These are phyloP conservation scores for Phenacoccus solenopsis DNA, from an alignment of 1,140 invertebrate species.

Conservation along the genomic window DNA sequence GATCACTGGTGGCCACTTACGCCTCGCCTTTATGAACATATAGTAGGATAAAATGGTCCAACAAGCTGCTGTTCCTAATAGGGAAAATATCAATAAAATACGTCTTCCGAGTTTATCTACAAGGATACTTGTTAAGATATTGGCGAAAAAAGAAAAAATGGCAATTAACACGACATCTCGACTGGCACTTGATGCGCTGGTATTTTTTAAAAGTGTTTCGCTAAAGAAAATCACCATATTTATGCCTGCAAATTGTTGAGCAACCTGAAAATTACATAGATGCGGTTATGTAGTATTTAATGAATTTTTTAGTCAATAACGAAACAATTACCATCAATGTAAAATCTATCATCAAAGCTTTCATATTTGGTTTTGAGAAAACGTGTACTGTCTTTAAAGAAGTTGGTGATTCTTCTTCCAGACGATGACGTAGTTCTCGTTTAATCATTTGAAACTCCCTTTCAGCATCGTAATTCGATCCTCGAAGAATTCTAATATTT, in stretches of 20 bases:
- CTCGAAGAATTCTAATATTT: slow-evolving; percentile 31
- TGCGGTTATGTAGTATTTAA: not conserved
- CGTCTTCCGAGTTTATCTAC: slow-evolving; percentile 76
- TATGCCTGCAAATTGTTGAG: slow-evolving; percentile 73
- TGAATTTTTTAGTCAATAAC: not conserved
- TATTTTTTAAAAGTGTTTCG: slow-evolving; percentile 51
- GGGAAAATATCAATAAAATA: slow-evolving; percentile 68
- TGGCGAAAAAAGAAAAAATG: no score
- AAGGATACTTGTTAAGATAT: slow-evolving; percentile 64
- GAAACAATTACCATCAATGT: not conserved
- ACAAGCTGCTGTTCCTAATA: slow-evolving; percentile 56
- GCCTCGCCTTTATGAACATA: slow-evolving; percentile 52
- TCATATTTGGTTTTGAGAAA: not conserved
- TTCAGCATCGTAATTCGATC: not conserved
- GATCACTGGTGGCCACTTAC: slow-evolving; percentile 67
- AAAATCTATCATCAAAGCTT: not conserved
- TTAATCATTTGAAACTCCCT: not conserved
- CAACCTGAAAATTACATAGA: slow-evolving; percentile 28
- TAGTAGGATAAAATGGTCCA: slow-evolving; percentile 55
- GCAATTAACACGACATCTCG: no score
- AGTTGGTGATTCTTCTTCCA: no score
- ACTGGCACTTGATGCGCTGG: slow-evolving; percentile 42
- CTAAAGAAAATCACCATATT: slow-evolving; percentile 75
- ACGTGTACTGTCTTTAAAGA: no score
- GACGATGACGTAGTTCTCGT: not conserved